Base-by-base conservation (phyloP, 1,140 invertebrate genomes). In the Mya arenaria region DNA sequence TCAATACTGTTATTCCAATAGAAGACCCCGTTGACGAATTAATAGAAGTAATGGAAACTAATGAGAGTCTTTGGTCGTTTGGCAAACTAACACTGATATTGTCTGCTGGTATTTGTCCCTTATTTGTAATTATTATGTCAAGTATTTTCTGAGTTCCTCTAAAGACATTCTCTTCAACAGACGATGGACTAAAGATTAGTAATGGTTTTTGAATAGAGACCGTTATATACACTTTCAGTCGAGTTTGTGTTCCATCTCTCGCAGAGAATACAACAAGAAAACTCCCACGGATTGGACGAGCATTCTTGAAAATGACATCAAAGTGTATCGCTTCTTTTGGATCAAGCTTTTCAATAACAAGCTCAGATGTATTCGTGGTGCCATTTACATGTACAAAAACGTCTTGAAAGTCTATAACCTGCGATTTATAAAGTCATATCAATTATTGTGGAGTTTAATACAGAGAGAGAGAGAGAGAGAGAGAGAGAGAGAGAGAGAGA, bases 41-140 rank as follows among this genome's bases (percentile, higher is more conserved):
- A 30, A 30, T 48, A 2, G 1, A 32, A n/a, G 52, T 44, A 74
- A 85, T 83, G 19, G 84, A 85, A 34, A 80, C 68, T 5, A 85
- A 17, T 5, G 68, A 79, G 1, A 85, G n/a, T 25, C 77, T 34
- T 2, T 48, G 15, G 28, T 72, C 75, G n/a, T 36, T 75, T 25
- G 85, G 85, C 17, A 86, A 63, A 30, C 48, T 48, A 13, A 74
- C 75, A 25, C 36, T 62, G 28, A 84, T 58, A 30, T 82, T 78
- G 19, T 65, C 78, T 23, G 85, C 83, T 17, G 78, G 8, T 10
- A 73, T 52, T 28, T 78, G 41, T 37, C 85, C 85, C 25, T 63
- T 32, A 32, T 86, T 86, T 37, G 71, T 86, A 4, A 86, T 60
- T 15, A 72, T 73, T 41, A 86, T 44, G 58, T 86, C 63, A 52